phyloP scores from a whole-genome alignment of 2,888 invertebrate species.

The Rhagonycha lutea region DNA sequence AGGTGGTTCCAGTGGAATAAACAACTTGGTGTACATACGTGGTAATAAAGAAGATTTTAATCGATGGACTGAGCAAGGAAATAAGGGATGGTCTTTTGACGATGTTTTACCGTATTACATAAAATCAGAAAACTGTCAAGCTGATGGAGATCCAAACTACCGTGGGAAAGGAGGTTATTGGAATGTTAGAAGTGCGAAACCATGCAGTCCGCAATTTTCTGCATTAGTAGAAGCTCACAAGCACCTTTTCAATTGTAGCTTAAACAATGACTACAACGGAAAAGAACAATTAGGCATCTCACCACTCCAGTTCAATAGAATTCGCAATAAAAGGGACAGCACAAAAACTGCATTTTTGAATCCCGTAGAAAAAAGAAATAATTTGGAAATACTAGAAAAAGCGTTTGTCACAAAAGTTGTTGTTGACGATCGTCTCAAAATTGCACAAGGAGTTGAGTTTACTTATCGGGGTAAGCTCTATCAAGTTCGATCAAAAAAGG shows the following conservation, averaged over 20 bases:
- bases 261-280: background rate
- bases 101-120: slow-evolving; percentile 58
- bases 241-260: slow-evolving; percentile 50
- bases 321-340: background rate
- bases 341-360: slow-evolving; percentile 58
- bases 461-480: slow-evolving; percentile 28
- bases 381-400: slow-evolving; percentile 61
- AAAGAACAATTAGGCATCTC: background rate
- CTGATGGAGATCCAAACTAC: slow-evolving; percentile 53
- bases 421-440: slow-evolving; percentile 55
- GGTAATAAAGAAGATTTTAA: slow-evolving; percentile 71
- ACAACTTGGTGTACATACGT: slow-evolving; percentile 61
- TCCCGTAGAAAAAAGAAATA: slow-evolving; percentile 59
- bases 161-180: slow-evolving; percentile 64
- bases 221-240: slow-evolving; percentile 50
- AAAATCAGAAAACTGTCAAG: slow-evolving; percentile 54
- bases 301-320: background rate
- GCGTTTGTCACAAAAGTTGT: slow-evolving; percentile 63
- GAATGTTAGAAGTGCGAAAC: slow-evolving; percentile 62
- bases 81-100: slow-evolving; percentile 69
- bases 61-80: slow-evolving; percentile 68
- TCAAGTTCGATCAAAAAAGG: background rate
- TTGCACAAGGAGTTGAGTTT: slow-evolving; percentile 57
- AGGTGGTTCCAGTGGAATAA: slow-evolving; percentile 56
- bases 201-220: slow-evolving; percentile 55